A percentile compares a stretch with the other conserved stretches of the same genome.
Evolutionary conservation across 2,888 invertebrate species (phyloP).

Genomic region (Plusia festucae): DNA sequence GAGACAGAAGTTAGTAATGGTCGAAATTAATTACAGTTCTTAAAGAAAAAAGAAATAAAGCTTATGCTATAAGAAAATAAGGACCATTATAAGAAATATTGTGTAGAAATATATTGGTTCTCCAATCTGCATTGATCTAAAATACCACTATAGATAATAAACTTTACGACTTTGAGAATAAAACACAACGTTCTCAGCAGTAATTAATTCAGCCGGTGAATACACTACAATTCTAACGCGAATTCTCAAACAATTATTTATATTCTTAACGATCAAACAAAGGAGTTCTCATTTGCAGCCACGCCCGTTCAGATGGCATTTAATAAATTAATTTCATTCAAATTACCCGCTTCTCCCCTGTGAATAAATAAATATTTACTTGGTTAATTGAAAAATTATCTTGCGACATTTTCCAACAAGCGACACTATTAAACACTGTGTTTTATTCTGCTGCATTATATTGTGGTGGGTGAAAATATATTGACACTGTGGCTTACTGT

Average conservation of each 20-base stretch:
- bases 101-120: no score
- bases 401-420: constrained; percentile 39
- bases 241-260: constrained; percentile 31
- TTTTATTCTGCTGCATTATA: background rate
- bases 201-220: background rate
- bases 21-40: no score
- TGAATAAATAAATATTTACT: constrained; percentile 72
- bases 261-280: constrained; percentile 38
- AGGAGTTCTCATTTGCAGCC: constrained; percentile 56
- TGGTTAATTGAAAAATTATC: constrained; percentile 73
- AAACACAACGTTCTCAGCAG: background rate
- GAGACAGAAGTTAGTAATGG: no score
- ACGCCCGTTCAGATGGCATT: constrained; percentile 54
- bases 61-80: no score
- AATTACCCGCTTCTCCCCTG: constrained; percentile 60
- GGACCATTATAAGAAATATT: no score
- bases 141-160: background rate
- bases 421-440: constrained; percentile 15
- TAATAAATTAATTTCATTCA: constrained; percentile 75
- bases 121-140: no score
- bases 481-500: constrained; percentile 16
- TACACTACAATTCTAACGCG: background rate
- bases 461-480: background rate
- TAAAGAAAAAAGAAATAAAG: no score
- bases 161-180: background rate